Base-by-base conservation (phyloP, 2,888 invertebrate species). In the Trilocha varians region DNA sequence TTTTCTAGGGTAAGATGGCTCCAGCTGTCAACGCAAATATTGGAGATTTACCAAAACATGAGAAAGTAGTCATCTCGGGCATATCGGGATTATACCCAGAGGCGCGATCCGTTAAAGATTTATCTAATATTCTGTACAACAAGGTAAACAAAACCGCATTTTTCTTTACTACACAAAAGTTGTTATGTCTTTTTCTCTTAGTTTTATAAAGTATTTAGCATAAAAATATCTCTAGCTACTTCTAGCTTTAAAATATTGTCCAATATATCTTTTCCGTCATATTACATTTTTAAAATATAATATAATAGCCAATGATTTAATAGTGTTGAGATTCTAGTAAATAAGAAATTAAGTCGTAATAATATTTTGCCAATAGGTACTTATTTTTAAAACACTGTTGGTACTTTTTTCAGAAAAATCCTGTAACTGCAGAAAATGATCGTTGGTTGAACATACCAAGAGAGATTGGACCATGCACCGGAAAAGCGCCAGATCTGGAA, bases 401-500 rank as follows among this genome's bases (percentile, higher is more conserved):
- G n/a, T n/a, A n/a, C n/a, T n/a, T n/a, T n/a, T 41, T 18, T 18
- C 5, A 70, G 71, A 42, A 53, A 25, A 91, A 91, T 58, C 88
- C 93, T 73, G 83, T 92, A 14, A 88, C 89, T 2, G 87, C 83
- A 9, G 88, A 89, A 52, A 83, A 87, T 43, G 70, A 87, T 36
- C 63, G 66, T 1, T 72, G 66, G 67, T 40, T 50, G 6, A 68
- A 57, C 48, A 53, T 51, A 11, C 68, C 73, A 34, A 72, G 72
- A 0, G 75, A 73, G 39, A 56, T 91, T 16, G 89, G 90, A 0
- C 78, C 85, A 35, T 77, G 89, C 40, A 82, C 87, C 1, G 93
- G 93, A n/a, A 90, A 89, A 60, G 62, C 91, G 0, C 78, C 85
- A 5, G 78, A 85, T 5, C 67, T 92, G 5, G 70, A 76, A n/a